phyloP scores from a whole-genome alignment of 2,888 invertebrate species.

The Gibbula magus region DNA sequence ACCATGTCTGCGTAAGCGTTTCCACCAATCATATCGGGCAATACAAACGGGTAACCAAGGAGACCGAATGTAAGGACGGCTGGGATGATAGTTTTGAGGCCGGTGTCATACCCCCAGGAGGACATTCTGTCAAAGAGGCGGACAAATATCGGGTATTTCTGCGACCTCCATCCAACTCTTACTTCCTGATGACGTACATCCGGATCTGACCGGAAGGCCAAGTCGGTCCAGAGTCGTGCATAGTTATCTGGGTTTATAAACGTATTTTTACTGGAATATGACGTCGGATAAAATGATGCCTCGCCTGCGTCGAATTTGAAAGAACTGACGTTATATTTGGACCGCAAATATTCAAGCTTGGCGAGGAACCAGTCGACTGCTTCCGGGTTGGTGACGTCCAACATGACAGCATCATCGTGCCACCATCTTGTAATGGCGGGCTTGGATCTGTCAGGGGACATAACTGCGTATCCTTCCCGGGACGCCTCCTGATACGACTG shows the following conservation, averaged over 20 bases:
- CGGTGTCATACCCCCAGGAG: constrained; percentile 87
- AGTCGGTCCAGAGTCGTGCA: constrained; percentile 58
- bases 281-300: constrained; percentile 62
- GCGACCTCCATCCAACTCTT: constrained; percentile 87
- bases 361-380: constrained; percentile 85
- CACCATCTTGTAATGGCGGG: constrained; percentile 82
- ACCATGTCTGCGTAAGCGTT: constrained; percentile 59
- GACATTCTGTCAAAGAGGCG: constrained; percentile 88
- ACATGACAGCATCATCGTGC: constrained; percentile 85
- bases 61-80: constrained; percentile 79
- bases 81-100: constrained; percentile 86
- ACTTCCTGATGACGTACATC: constrained; percentile 83
- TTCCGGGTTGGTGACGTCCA: constrained; percentile 90
- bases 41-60: constrained; percentile 86
- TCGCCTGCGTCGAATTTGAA: constrained; percentile 90
- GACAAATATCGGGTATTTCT: constrained; percentile 87
- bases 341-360: constrained; percentile 83
- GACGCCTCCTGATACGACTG: constrained; percentile 88
- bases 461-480: constrained; percentile 78
- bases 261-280: constrained; percentile 45
- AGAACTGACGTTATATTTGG: constrained; percentile 85
- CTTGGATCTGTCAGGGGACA: constrained; percentile 45
- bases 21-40: constrained; percentile 87
- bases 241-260: constrained; percentile 60
- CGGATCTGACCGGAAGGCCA: constrained; percentile 42